These are phyloP conservation scores for Drosophila cardini DNA, from an alignment of 1,140 invertebrate species.

Conservation along the genomic window DNA sequence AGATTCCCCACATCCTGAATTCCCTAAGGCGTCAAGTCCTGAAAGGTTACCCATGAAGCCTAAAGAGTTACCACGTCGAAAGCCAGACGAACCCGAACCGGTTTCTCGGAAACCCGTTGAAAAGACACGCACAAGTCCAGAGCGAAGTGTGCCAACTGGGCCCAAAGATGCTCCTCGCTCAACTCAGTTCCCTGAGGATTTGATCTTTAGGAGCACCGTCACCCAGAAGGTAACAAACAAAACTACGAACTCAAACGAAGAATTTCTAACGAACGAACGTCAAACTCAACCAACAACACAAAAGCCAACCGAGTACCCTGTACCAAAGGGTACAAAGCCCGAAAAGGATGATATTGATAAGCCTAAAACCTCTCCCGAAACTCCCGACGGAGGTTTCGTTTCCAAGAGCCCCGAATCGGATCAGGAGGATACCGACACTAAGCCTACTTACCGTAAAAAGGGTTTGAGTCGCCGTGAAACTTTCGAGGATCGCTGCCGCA, in stretches of 20 bases:
- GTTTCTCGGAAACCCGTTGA: not conserved
- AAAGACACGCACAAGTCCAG: constrained; percentile 33
- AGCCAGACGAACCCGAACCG: constrained; percentile 10
- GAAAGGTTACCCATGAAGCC: constrained; percentile 1
- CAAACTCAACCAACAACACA: constrained; percentile 23
- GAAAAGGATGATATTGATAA: constrained; percentile 3
- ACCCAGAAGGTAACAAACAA: constrained; percentile 54
- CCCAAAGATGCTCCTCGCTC: not conserved
- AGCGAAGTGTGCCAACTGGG: constrained; percentile 18
- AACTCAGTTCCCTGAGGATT: constrained; percentile 38
- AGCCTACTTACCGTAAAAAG: constrained; percentile 69
- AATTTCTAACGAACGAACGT: constrained; percentile 74
- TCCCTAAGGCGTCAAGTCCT: constrained; percentile 6
- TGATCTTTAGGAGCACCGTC: constrained; percentile 53
- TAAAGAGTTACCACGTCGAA: constrained; percentile 32
- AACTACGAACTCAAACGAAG: constrained; percentile 60
- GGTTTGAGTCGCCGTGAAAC: constrained; percentile 86
- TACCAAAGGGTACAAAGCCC: constrained; percentile 1
- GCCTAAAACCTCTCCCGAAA: constrained; percentile 36
- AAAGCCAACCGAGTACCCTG: constrained; percentile 8
- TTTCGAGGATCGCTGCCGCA: constrained; percentile 89
- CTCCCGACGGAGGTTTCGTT: constrained; percentile 69
- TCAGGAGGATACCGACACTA: constrained; percentile 29
- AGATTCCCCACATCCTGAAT: constrained; percentile 18
- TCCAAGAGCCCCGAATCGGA: constrained; percentile 61